These are phyloP conservation scores for Acleris emargana DNA, from an alignment of 2,888 invertebrate species.

Conservation along the genomic window DNA sequence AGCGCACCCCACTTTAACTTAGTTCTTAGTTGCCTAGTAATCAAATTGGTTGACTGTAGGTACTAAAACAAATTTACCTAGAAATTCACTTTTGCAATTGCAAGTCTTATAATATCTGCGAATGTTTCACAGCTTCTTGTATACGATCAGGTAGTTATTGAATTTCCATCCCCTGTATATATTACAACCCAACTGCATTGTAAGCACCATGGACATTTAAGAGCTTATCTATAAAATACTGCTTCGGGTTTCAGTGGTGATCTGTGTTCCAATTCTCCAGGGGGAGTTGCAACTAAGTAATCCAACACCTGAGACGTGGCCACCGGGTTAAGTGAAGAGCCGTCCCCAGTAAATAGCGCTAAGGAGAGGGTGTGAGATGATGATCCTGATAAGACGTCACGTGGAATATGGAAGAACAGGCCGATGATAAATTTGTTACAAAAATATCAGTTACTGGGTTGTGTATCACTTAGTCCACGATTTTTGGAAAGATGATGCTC, in stretches of 20 bases:
- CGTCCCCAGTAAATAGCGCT: conserved; percentile 30
- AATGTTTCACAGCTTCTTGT: not conserved
- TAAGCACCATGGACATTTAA: conserved; percentile 21
- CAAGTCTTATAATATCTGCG: no score
- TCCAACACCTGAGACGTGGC: conserved; percentile 52
- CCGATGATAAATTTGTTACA: no score
- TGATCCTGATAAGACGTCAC: conserved; percentile 24
- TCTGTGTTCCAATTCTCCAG: conserved; percentile 43
- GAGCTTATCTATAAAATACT: conserved; percentile 35
- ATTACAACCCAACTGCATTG: conserved; percentile 14
- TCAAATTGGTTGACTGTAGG: no score
- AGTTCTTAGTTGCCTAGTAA: no score
- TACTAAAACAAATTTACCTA: no score
- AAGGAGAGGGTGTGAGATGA: conserved; percentile 14
- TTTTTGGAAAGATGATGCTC: no score
- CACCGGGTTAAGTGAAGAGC: conserved; percentile 47
- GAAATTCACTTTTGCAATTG: no score
- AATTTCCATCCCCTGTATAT: conserved; percentile 2
- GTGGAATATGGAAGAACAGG: not conserved
- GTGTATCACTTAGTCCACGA: no score
- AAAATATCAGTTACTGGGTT: no score
- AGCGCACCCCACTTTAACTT: no score
- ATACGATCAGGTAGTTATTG: not conserved
- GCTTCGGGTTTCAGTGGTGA: conserved; percentile 37
- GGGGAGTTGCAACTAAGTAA: conserved; percentile 47